These are phyloP conservation scores for Phodopus roborovskii DNA, from an alignment of 2,113 vertebrate genomes.

Conservation along the genomic window DNA sequence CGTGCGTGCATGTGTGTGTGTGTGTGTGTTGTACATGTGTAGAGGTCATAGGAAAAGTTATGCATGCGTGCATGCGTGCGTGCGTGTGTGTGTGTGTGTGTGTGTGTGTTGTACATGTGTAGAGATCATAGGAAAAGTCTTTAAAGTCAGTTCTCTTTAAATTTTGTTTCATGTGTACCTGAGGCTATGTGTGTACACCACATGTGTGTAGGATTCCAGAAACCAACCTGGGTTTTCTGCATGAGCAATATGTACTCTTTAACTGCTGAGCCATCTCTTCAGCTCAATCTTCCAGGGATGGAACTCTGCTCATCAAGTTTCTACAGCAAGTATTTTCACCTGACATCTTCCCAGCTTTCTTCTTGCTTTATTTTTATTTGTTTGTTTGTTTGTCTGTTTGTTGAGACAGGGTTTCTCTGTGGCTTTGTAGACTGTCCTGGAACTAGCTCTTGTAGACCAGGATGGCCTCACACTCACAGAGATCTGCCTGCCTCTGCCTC, in stretches of 20 bases:
- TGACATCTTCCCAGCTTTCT: neutral
- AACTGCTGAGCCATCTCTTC: neutral
- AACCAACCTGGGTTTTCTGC: neutral
- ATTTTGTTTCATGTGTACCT: neutral
- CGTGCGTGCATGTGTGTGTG: neutral
- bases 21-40: neutral
- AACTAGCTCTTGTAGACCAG: no score
- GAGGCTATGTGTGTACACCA: neutral
- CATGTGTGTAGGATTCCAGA: neutral
- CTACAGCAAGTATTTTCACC: neutral
- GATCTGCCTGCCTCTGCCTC: no score
- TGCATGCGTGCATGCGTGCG: no score
- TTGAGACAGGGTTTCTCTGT: no score
- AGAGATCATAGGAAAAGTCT: neutral
- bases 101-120: neutral
- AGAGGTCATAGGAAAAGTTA: neutral
- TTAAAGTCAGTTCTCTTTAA: neutral
- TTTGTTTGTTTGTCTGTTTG: no score
- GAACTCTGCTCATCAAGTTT: neutral
- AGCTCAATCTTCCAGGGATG: neutral
- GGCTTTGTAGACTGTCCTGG: no score
- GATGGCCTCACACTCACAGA: no score
- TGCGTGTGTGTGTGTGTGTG: neutral
- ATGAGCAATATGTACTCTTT: neutral
- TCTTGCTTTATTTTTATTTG: neutral